phyloP scores from a whole-genome alignment of 2,113 vertebrate genomes.

The Mohoua ochrocephala region DNA sequence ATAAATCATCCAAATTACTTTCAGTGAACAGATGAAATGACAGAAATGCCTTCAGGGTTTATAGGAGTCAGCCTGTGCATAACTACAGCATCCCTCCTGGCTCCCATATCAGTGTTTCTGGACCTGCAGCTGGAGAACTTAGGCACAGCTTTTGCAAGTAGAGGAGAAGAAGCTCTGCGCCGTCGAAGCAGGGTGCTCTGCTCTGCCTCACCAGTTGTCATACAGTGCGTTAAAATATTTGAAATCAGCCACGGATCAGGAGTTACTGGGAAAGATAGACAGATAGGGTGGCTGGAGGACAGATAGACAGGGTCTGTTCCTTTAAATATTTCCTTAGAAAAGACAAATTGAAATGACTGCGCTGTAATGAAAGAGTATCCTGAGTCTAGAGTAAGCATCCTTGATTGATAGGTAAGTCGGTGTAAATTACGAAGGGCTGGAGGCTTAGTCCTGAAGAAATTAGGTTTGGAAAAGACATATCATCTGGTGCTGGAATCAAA shows the following conservation, averaged over 20 bases:
- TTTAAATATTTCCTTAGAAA: background rate
- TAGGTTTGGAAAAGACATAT: background rate
- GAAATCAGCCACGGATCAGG: background rate
- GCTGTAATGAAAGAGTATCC: background rate
- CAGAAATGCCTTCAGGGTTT: background rate
- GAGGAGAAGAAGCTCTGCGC: background rate
- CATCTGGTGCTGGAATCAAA: background rate
- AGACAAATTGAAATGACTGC: background rate
- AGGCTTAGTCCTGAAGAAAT: background rate
- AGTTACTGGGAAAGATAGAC: background rate
- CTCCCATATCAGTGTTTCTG: background rate
- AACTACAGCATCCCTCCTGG: background rate
- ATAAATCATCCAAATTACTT: slow-evolving; percentile 17
- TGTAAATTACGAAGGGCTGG: background rate
- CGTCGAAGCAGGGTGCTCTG: accelerated
- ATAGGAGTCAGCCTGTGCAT: background rate
- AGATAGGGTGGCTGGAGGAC: background rate
- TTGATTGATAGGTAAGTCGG: background rate
- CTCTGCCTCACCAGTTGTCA: background rate
- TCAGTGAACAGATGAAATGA: background rate
- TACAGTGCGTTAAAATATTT: background rate
- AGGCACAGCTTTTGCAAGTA: background rate
- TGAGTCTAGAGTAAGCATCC: background rate
- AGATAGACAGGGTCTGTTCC: background rate
- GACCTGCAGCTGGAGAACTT: background rate